phyloP scores from a whole-genome alignment of 2,888 invertebrate species.

The Calameuta idolon region DNA sequence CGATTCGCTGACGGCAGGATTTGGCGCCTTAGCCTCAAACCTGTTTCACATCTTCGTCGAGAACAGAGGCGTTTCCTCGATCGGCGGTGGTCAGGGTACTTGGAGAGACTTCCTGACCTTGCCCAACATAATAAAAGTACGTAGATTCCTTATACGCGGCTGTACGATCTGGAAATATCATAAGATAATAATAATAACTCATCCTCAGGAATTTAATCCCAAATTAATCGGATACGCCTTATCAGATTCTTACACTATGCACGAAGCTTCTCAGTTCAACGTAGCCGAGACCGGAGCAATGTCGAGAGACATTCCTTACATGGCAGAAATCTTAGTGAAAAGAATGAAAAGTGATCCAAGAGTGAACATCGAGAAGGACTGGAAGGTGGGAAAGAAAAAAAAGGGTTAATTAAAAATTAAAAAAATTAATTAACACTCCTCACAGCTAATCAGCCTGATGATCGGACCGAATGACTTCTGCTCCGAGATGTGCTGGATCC shows the following conservation, averaged over 20 bases:
- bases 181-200: not conserved
- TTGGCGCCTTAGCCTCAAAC: slow-evolving; percentile 69
- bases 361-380: slow-evolving; percentile 71
- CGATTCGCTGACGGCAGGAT: slow-evolving; percentile 73
- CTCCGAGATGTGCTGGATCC: slow-evolving; percentile 69
- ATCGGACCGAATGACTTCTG: slow-evolving; percentile 77
- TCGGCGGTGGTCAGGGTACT: slow-evolving; percentile 74
- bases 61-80: slow-evolving; percentile 50
- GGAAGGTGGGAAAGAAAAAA: slow-evolving; percentile 73
- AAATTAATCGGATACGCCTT: slow-evolving; percentile 73
- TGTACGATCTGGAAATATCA: not conserved
- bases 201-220: slow-evolving; percentile 71
- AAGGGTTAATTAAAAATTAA: slow-evolving; percentile 3
- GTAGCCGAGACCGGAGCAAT: slow-evolving; percentile 73
- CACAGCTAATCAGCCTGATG: slow-evolving; percentile 71
- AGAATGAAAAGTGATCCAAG: slow-evolving; percentile 69
- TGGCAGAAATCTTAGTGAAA: slow-evolving; percentile 70
- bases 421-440: slow-evolving; percentile 25
- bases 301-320: slow-evolving; percentile 71
- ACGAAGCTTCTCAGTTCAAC: slow-evolving; percentile 70
- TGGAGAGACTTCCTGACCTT: slow-evolving; percentile 80
- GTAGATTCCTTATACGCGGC: not conserved
- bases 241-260: slow-evolving; percentile 68
- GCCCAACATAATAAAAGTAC: slow-evolving; percentile 78
- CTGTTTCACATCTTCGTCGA: slow-evolving; percentile 64